phyloP scores from a whole-genome alignment of 23 tunicate species.

The Ciona savignyi region DNA sequence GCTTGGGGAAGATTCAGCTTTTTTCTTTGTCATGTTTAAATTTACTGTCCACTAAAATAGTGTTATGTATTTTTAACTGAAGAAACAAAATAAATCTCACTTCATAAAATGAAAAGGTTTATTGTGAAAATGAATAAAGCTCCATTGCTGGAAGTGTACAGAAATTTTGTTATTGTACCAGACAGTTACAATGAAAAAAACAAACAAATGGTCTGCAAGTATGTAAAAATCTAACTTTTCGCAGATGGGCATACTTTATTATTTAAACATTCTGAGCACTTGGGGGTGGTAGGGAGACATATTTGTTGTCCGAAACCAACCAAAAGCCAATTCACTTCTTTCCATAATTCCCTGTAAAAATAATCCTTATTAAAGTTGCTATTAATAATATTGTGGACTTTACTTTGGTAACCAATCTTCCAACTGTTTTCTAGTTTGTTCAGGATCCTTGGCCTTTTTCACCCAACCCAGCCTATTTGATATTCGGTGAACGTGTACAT shows the following conservation, averaged over 20 bases:
- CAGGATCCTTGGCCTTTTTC: conserved; percentile 72
- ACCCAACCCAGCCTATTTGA: conserved; percentile 82
- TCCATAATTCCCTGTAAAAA: conserved; percentile 61
- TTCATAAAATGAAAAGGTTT: too few species aligned
- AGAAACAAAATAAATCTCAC: too few species aligned
- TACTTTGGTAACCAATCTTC: conserved; percentile 94
- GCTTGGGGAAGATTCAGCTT: too few species aligned
- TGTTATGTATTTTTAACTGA: too few species aligned
- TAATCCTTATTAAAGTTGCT: not conserved
- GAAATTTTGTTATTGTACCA: too few species aligned
- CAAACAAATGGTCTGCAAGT: too few species aligned
- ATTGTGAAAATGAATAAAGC: too few species aligned
- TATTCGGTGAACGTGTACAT: conserved; percentile 97
- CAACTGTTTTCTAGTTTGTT: conserved; percentile 76
- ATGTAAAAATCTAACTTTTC: too few species aligned
- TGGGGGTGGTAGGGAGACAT: conserved; percentile 79
- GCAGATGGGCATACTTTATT: conserved; percentile 82
- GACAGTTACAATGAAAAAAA: too few species aligned
- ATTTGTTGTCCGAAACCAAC: conserved; percentile 99
- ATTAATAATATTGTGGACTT: not conserved
- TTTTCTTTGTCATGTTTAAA: too few species aligned
- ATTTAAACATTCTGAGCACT: conserved; percentile 71
- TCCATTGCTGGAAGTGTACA: too few species aligned
- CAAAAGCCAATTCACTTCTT: conserved; percentile 81
- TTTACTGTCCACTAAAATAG: too few species aligned